phyloP scores from a whole-genome alignment of 2,888 invertebrate species.

The Tenodera sinensis region DNA sequence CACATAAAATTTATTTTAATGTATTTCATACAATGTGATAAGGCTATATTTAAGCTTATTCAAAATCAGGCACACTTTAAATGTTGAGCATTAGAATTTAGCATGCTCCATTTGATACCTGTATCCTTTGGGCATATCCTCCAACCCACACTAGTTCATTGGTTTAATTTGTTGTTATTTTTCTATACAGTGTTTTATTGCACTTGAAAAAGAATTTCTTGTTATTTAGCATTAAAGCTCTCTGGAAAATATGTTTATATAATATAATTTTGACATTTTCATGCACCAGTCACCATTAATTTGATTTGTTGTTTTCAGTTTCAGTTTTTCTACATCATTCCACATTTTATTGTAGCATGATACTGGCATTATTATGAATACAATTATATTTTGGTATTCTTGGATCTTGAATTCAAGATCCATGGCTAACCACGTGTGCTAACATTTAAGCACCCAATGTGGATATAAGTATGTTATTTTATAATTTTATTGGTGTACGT shows the following conservation, averaged over 20 bases:
- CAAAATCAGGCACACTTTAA: slow-evolving; percentile 20
- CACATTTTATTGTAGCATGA: not conserved
- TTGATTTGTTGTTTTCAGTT: slow-evolving; percentile 25
- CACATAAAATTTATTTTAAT: not conserved
- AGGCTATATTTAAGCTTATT: not conserved
- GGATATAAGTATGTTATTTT: slow-evolving; percentile 7
- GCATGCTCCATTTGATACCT: slow-evolving; percentile 48
- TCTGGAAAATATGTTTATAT: slow-evolving; percentile 4
- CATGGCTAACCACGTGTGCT: not conserved
- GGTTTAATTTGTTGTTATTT: slow-evolving; percentile 17
- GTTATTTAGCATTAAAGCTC: slow-evolving; percentile 1
- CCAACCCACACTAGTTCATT: slow-evolving; percentile 50
- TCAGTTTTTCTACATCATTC: slow-evolving; percentile 6
- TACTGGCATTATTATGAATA: not conserved
- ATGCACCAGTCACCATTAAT: slow-evolving; percentile 19
- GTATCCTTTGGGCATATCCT: slow-evolving; percentile 50
- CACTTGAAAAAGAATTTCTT: slow-evolving; percentile 1
- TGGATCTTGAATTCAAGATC: not conserved
- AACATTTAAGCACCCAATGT: not conserved
- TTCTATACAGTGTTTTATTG: not conserved
- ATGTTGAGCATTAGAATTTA: slow-evolving; percentile 37
- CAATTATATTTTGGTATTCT: not conserved
- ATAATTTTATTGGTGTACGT: not conserved
- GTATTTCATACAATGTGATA: not conserved
- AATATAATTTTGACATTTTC: slow-evolving; percentile 18